Percentiles rank a stretch among this genome's conserved stretches.
phyloP scores from a whole-genome alignment of 2,888 invertebrate genomes.

The Tricholauxania praeusta region DNA sequence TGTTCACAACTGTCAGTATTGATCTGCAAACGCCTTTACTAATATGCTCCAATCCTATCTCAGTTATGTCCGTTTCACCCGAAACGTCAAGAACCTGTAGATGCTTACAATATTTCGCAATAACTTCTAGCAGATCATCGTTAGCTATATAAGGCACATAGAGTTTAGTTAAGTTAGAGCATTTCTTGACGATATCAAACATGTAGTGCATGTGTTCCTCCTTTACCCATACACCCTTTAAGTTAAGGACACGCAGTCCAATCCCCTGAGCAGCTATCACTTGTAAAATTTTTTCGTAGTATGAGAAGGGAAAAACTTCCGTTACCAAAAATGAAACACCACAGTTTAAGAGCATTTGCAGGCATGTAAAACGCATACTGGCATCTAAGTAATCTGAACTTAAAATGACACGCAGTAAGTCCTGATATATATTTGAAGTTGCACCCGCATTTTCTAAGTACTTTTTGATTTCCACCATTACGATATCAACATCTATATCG shows the following conservation, averaged over 20 bases:
- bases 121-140: slow-evolving; percentile 75
- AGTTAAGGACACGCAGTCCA: slow-evolving; percentile 74
- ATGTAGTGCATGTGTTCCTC: slow-evolving; percentile 76
- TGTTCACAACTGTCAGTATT: slow-evolving; percentile 74
- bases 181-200: slow-evolving; percentile 73
- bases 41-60: slow-evolving; percentile 74
- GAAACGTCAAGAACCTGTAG: slow-evolving; percentile 76
- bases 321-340: slow-evolving; percentile 76
- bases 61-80: slow-evolving; percentile 78
- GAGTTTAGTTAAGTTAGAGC: slow-evolving; percentile 73
- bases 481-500: slow-evolving; percentile 72
- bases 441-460: slow-evolving; percentile 74
- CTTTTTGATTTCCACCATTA: slow-evolving; percentile 73
- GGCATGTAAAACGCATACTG: slow-evolving; percentile 75
- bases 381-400: slow-evolving; percentile 77
- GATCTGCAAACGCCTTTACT: slow-evolving; percentile 71
- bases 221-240: slow-evolving; percentile 81
- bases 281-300: slow-evolving; percentile 77
- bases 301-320: slow-evolving; percentile 79
- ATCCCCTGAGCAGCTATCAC: slow-evolving; percentile 75
- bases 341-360: slow-evolving; percentile 75
- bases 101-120: slow-evolving; percentile 71
- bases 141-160: slow-evolving; percentile 79
- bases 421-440: slow-evolving; percentile 78
- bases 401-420: slow-evolving; percentile 75